phyloP scores from a whole-genome alignment of 1,140 invertebrate species.

The Brachionus manjavacas region DNA sequence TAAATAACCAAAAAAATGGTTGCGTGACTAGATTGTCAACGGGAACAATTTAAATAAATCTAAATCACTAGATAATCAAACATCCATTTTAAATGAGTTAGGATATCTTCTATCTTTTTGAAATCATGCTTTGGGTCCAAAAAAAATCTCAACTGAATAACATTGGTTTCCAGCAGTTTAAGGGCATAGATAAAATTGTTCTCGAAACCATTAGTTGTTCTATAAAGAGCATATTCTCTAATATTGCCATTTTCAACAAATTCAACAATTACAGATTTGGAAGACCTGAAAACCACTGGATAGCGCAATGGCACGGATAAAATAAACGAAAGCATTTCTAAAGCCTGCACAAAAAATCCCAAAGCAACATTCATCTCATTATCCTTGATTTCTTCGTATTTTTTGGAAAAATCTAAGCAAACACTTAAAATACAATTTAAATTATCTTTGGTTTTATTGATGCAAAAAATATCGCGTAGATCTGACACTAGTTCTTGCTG shows the following conservation, averaged over 20 bases:
- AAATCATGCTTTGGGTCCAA: background rate
- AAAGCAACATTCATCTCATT: background rate
- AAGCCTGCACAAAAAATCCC: background rate
- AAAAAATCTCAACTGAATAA: constrained; percentile 17
- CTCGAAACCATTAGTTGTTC: background rate
- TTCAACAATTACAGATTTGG: constrained; percentile 30
- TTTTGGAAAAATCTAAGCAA: background rate
- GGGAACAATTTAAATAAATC: background rate
- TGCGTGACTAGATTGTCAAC: background rate
- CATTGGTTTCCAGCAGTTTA: background rate
- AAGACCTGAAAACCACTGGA: background rate
- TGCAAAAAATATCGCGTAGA: background rate
- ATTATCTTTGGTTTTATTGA: background rate
- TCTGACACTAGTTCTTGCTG: background rate
- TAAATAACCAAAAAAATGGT: background rate
- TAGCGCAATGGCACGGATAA: background rate
- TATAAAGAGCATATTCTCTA: constrained; percentile 8
- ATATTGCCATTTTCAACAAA: background rate
- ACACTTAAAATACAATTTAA: background rate
- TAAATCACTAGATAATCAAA: constrained; percentile 15
- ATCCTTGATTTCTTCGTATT: background rate
- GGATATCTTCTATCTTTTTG: background rate
- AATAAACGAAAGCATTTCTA: background rate
- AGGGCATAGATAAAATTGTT: background rate
- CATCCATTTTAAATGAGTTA: constrained; percentile 16